phyloP scores from a whole-genome alignment of 2,113 vertebrate genomes.

The Nesogale talazaci region DNA sequence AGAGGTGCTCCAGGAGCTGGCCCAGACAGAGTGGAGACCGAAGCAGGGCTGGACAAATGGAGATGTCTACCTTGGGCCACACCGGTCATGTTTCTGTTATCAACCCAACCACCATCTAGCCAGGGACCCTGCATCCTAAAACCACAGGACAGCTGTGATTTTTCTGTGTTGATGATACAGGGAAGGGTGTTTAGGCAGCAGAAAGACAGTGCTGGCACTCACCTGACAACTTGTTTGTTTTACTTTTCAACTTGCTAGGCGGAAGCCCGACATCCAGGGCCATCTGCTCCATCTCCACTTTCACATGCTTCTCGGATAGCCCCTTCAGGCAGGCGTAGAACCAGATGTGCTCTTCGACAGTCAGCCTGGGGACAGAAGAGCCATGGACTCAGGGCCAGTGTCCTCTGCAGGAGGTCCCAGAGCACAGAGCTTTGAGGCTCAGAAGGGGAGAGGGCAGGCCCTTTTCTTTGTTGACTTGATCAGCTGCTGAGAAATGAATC shows the following conservation, averaged over 20 bases:
- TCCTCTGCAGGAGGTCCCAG: background rate
- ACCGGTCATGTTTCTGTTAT: background rate
- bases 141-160: background rate
- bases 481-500: slow-evolving; percentile 17
- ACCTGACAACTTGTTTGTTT: slow-evolving; percentile 95
- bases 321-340: slow-evolving; percentile 98
- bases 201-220: slow-evolving; percentile 30
- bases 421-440: background rate
- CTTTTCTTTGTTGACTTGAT: background rate
- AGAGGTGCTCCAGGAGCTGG: background rate
- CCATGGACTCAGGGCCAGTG: background rate
- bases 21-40: background rate
- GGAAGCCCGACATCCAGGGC: slow-evolving; percentile 94
- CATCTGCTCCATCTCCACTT: slow-evolving; percentile 95
- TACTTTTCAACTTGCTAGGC: slow-evolving; percentile 91
- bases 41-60: rapidly evolving
- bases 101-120: background rate
- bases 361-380: slow-evolving; percentile 88
- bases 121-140: no score
- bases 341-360: slow-evolving; percentile 99
- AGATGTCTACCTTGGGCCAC: rapidly evolving
- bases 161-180: background rate
- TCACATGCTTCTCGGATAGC: slow-evolving; percentile 91
- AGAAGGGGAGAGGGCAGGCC: background rate
- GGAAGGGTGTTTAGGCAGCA: background rate